These are phyloP conservation scores for Drosophila lutescens DNA, from an alignment of 2,888 invertebrate species.

Conservation along the genomic window DNA sequence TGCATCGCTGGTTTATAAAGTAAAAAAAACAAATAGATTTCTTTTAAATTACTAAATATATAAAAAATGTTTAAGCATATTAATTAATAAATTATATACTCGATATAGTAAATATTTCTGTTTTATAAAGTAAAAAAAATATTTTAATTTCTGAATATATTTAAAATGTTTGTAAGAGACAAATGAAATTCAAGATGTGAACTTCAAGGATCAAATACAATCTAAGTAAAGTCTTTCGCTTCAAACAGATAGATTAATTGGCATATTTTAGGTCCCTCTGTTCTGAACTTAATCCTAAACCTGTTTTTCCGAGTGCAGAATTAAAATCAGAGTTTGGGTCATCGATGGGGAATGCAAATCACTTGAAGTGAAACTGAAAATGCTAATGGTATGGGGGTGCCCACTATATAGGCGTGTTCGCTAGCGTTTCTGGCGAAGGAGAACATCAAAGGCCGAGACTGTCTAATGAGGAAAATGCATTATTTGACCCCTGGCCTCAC, in stretches of 20 bases:
- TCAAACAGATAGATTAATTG: neutral
- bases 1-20: too few relatives aligned
- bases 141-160: too few relatives aligned
- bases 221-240: neutral
- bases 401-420: neutral
- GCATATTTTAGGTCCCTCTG: neutral
- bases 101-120: too few relatives aligned
- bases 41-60: too few relatives aligned
- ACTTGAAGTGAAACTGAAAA: slow-evolving; percentile 53
- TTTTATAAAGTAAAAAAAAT: too few relatives aligned
- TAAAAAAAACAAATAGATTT: too few relatives aligned
- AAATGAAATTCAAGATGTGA: too few relatives aligned
- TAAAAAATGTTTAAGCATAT: too few relatives aligned
- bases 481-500: slow-evolving; percentile 58
- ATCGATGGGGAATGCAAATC: slow-evolving; percentile 60
- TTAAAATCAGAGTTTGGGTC: slow-evolving; percentile 4
- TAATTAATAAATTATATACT: too few relatives aligned
- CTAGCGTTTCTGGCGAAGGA: slow-evolving; percentile 1
- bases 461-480: slow-evolving; percentile 71
- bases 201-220: too few relatives aligned
- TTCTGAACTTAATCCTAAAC: neutral
- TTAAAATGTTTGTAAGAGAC: too few relatives aligned
- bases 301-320: slow-evolving; percentile 11
- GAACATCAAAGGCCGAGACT: slow-evolving; percentile 67
- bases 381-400: slow-evolving; percentile 7